Percentiles rank a stretch among this genome's conserved stretches.
These are phyloP conservation scores for Zalophus californianus DNA, from an alignment of 2,797 vertebrate genomes.

Conservation along the genomic window DNA sequence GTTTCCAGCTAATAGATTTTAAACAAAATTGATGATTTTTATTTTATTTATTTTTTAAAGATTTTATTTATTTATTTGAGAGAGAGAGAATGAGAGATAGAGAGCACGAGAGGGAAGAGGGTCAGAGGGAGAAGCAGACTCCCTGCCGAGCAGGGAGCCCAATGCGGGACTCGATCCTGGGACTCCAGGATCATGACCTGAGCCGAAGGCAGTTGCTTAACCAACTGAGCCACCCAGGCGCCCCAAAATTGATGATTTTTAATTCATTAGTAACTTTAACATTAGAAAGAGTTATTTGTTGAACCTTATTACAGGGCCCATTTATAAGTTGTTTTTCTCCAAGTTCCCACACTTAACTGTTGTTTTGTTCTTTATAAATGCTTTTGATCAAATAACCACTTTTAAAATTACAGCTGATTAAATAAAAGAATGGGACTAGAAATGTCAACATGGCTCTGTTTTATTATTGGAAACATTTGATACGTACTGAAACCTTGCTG, in stretches of 20 bases:
- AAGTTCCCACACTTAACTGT: not conserved
- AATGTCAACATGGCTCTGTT: not conserved
- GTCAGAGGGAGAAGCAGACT: too few relatives aligned
- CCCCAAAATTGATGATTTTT: not conserved
- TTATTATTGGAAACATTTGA: not conserved
- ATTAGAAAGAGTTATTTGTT: not conserved
- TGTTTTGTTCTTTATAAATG: conserved; percentile 20
- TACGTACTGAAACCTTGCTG: not conserved
- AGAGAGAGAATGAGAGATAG: too few relatives aligned
- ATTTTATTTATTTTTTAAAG: not conserved
- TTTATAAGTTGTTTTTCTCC: not conserved
- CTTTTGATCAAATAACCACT: not conserved
- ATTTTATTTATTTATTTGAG: too few relatives aligned
- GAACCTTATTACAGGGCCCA: not conserved
- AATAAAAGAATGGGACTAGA: not conserved
- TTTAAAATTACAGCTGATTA: not conserved
- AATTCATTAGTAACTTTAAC: conserved; percentile 28
- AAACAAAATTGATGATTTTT: not conserved
- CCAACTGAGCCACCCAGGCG: too few relatives aligned
- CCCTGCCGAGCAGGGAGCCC: too few relatives aligned
- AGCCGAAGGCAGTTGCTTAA: too few relatives aligned
- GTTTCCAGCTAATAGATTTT: conserved; percentile 18
- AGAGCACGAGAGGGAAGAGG: too few relatives aligned
- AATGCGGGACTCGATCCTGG: too few relatives aligned
- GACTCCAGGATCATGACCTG: too few relatives aligned